A percentile compares a stretch with the other conserved stretches of the same genome.
Evolutionary conservation across 2,888 invertebrate genomes (phyloP).

Genomic region (Dryobota labecula): DNA sequence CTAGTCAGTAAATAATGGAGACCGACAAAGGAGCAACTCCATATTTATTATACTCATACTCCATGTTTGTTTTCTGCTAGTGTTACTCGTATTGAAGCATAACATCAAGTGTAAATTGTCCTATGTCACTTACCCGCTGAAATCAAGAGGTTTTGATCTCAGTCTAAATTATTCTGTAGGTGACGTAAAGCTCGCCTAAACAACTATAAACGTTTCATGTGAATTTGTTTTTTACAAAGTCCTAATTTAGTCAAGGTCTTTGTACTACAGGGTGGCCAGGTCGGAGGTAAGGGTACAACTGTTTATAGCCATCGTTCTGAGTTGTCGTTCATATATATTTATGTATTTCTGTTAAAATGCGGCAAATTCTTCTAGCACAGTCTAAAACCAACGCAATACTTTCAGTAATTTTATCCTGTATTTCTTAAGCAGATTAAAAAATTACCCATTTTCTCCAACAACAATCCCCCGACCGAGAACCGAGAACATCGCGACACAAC

Average conservation of each 20-base stretch:
- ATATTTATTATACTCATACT: slow-evolving; percentile 25
- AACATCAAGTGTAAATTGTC: slow-evolving; percentile 34
- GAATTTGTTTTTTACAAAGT: not conserved
- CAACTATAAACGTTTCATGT: not conserved
- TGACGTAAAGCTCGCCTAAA: not conserved
- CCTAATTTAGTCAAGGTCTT: not conserved
- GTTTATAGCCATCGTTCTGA: not conserved
- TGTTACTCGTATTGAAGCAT: slow-evolving; percentile 33
- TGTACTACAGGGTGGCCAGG: not conserved
- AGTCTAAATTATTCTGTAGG: slow-evolving; percentile 22
- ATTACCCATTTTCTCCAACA: not conserved
- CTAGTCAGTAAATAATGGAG: slow-evolving; percentile 28
- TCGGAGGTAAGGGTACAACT: not conserved
- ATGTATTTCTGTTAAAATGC: not conserved
- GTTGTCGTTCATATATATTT: not conserved
- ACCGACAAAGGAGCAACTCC: slow-evolving; percentile 19
- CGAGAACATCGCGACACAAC: not conserved
- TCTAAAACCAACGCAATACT: not conserved
- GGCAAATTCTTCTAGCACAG: not conserved
- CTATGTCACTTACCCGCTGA: slow-evolving; percentile 21
- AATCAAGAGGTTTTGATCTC: slow-evolving; percentile 23
- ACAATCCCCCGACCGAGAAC: too few relatives aligned
- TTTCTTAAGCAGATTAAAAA: not conserved
- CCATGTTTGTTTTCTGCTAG: slow-evolving; percentile 30
- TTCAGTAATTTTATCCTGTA: not conserved